Conservation (phyloP, 2,113 vertebrate genomes). For the Anarrhichthys ocellatus region DNA sequence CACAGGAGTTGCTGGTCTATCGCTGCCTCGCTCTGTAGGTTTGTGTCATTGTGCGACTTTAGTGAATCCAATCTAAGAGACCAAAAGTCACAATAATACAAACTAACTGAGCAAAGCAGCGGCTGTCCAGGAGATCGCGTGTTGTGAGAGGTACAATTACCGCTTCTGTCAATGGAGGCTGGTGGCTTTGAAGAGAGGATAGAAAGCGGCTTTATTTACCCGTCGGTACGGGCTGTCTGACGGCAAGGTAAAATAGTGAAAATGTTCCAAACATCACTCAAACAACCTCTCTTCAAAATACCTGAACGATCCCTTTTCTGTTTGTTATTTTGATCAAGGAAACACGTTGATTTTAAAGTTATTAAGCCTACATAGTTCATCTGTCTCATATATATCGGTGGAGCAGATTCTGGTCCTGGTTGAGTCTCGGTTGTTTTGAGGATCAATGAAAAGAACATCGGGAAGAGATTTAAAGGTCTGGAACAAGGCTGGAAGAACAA, state of each 20-base stretch:
- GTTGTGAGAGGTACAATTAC: neutral
- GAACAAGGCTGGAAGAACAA: neutral
- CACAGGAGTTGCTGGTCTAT: no score
- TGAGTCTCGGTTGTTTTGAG: no score
- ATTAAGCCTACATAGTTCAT: neutral
- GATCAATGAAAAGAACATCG: no score
- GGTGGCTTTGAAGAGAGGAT: neutral
- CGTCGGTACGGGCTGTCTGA: neutral
- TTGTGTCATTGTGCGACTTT: no score
- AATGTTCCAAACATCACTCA: neutral
- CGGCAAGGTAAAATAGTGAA: neutral
- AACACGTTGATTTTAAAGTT: neutral
- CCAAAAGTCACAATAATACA: no score
- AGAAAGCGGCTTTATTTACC: neutral
- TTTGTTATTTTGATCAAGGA: neutral
- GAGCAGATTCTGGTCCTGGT: neutral
- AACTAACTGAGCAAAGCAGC: no score
- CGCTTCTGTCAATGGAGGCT: neutral
- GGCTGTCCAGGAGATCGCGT: no score
- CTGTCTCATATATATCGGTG: neutral
- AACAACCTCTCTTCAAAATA: neutral
- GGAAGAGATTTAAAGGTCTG: neutral
- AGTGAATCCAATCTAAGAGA: no score
- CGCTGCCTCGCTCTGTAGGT: no score
- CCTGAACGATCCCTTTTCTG: neutral